Evolutionary conservation across 2,113 vertebrate species (phyloP), one percentile per base, ranked within the genome.

Genomic region (Ctenomys sociabilis): DNA sequence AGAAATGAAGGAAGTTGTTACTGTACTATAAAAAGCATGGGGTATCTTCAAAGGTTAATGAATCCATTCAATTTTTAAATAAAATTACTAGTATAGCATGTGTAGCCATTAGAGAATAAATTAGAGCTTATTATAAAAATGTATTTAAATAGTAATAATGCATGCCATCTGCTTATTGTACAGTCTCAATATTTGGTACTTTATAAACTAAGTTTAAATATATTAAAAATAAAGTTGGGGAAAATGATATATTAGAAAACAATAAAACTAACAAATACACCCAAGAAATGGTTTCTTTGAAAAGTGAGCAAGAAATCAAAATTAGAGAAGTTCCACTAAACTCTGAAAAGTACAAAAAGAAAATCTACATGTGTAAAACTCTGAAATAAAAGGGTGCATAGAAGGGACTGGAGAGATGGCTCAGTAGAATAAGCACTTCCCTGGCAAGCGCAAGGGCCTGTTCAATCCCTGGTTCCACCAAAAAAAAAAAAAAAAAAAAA

Each of bases 211-310:
- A 81, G 77, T 77, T 85, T 24, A 82, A 5, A 80, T 43, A 57
- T 21, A 77, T 91, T 84, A 64, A 94, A 94, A 86, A 95, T 88
- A 95, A 49, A 95, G 9, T 63, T 86, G 43, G 26, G 3, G 14
- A 87, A 88, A 92, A 52, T 28, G 9, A 68, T 85, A 22, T 30
- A 63, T 72, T 26, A 63, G 14, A 90, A 81, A 85, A 37, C 49
- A 95, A 63, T 75, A 88, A 89, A 96, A 30, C 35, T 85, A 37
- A 70, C n/a, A 88, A 95, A 3, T 61, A 64, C 77, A 72, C 70
- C 49, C 88, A 66, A 68, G 32, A 93, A 40, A 32, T 72, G 0
- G 9, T 85, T 66, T 88, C n/a, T 77, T 70, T 88, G 30, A 90
- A 91, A 89, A 82, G n/a, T 9, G 85, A 75, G 9, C 10, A 66